These are phyloP conservation scores for Protaetia brevitarsis DNA, from an alignment of 1,140 invertebrate species.

Conservation along the genomic window DNA sequence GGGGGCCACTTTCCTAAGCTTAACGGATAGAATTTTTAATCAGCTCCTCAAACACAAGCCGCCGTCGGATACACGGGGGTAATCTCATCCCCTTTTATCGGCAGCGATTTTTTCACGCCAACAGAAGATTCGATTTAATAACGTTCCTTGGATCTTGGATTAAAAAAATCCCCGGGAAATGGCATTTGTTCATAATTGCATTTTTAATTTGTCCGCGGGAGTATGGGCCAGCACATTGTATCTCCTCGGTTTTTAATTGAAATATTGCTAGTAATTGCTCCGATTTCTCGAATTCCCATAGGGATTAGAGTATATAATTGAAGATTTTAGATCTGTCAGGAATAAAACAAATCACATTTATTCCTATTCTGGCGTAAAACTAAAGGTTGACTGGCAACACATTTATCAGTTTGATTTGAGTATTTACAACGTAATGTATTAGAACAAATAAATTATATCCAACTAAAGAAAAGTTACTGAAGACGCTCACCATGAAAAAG, in stretches of 20 bases:
- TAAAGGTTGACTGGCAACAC: too few relatives aligned
- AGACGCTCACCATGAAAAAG: too few relatives aligned
- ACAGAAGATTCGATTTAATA: conserved; percentile 4
- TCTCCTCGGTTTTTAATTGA: background rate
- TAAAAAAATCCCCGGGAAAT: background rate
- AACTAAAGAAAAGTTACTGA: too few relatives aligned
- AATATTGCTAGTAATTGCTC: too few relatives aligned
- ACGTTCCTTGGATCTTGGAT: background rate
- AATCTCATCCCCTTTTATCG: background rate
- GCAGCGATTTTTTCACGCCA: background rate
- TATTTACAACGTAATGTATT: too few relatives aligned
- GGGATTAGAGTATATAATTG: too few relatives aligned
- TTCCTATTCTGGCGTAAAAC: too few relatives aligned
- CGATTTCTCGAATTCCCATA: too few relatives aligned
- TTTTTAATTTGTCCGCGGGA: background rate
- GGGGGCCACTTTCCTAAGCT: background rate
- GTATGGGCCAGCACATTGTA: background rate
- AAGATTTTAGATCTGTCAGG: too few relatives aligned
- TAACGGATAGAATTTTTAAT: conserved; percentile 7
- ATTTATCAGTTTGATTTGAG: too few relatives aligned
- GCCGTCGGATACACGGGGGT: background rate
- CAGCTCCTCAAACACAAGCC: conserved; percentile 3
- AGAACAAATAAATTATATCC: too few relatives aligned
- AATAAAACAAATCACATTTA: too few relatives aligned
- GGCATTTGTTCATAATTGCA: background rate